phyloP scores from a whole-genome alignment of 2,888 invertebrate species.

The Xestoiulus laeticollis region DNA sequence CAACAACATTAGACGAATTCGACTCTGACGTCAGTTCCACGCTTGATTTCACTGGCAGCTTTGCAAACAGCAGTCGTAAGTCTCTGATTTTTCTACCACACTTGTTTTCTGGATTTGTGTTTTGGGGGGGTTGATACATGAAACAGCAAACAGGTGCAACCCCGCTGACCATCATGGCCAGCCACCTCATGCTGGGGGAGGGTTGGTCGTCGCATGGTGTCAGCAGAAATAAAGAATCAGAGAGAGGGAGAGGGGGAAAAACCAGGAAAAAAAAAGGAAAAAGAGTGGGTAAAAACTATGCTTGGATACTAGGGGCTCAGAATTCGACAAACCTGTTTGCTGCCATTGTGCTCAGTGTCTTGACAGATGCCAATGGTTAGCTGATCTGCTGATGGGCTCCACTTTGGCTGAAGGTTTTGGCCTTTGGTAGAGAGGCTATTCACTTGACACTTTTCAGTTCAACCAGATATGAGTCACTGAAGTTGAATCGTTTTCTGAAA shows the following conservation, averaged over 20 bases:
- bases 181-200: not conserved
- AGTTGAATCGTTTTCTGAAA: not conserved
- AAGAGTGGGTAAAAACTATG: constrained; percentile 22
- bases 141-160: constrained; percentile 8
- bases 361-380: constrained; percentile 23
- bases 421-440: not conserved
- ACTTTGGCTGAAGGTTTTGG: not conserved
- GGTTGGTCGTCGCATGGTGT: constrained; percentile 17
- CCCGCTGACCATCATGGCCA: constrained; percentile 16
- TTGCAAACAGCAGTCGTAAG: constrained; percentile 21
- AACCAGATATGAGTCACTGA: not conserved
- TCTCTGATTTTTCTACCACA: not conserved
- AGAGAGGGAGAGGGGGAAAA: not conserved
- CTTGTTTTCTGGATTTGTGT: not conserved
- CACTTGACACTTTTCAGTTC: not conserved
- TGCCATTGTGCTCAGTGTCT: not conserved
- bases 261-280: not conserved
- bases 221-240: constrained; percentile 8
- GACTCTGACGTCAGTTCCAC: constrained; percentile 9
- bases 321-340: constrained; percentile 39
- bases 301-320: not conserved
- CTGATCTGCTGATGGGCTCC: constrained; percentile 29
- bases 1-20: not conserved
- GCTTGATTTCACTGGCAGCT: not conserved
- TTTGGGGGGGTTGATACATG: not conserved